Evolutionary conservation across 1,140 invertebrate species (phyloP), one percentile per base, ranked within the genome.

Genomic region (Thaumatotibia leucotreta): DNA sequence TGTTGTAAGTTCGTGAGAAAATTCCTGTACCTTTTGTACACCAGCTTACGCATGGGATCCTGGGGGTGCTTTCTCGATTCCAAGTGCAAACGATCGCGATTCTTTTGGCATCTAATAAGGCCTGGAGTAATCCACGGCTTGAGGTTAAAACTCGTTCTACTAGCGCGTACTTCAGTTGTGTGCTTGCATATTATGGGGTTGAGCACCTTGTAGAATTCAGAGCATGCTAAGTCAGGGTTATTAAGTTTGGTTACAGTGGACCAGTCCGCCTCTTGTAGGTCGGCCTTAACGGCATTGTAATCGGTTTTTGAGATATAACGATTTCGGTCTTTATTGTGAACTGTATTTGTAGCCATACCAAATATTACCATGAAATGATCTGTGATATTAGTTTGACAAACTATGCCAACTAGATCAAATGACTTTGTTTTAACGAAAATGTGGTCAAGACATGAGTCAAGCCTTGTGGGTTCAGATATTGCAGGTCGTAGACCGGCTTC

Each of bases 61-160:
- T 14, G 3, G 1, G 63, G 63, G 17, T 52, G 10, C 31, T 27
- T 29, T 17, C 8, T 50, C 4, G 29, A 4, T 8, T 29, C 11
- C 20, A 64, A 17, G 27, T 52, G 63, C 8, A 64, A n/a, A 6
- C 63, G 39, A n/a, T 32, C 45, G 24, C 63, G 22, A 50, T 64
- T 39, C 27, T 49, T 50, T 11, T 50, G 39, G 14, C 63, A 64
- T 4, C 29, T 64, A n/a, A n/a, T n/a, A n/a, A n/a, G n/a, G n/a
- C n/a, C n/a, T n/a, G n/a, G n/a, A n/a, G n/a, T n/a, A n/a, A 52
- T 52, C 45, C 39, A 64, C 22, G 24, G 24, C 9, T 64, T 64
- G 3, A 64, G 35, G 9, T 35, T 64, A 22, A 52, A 52, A 50
- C 24, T 22, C 4, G 33, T 39, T 2, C 62, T 33, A 27, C 17